Percentiles rank a stretch among this genome's conserved stretches.
Conservation (phyloP, 2,888 invertebrate genomes). For the Oeneis ivallda region DNA sequence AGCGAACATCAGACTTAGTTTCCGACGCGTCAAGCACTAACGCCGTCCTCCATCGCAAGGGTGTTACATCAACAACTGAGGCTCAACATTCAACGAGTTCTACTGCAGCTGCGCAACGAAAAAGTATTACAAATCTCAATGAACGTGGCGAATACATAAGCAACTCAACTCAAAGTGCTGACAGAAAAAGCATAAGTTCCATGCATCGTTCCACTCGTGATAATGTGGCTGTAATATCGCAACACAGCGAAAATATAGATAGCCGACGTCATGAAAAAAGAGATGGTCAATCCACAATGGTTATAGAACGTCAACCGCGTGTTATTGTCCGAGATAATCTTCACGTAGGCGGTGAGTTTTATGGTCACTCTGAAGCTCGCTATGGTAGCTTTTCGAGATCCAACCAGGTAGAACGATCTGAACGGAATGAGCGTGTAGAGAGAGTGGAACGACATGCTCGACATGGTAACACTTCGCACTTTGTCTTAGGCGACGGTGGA, state of each 20-base stretch:
- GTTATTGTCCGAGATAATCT: constrained; percentile 85
- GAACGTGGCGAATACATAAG: constrained; percentile 87
- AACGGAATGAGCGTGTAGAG: constrained; percentile 73
- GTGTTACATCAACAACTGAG: constrained; percentile 85
- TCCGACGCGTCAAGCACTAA: constrained; percentile 89
- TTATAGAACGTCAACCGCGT: constrained; percentile 83
- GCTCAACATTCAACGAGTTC: constrained; percentile 87
- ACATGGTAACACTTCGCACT: constrained; percentile 87
- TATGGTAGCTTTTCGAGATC: constrained; percentile 85
- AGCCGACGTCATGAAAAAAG: constrained; percentile 67
- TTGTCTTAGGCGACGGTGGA: constrained; percentile 86
- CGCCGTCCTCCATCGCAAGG: constrained; percentile 89
- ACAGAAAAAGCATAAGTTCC: constrained; percentile 89
- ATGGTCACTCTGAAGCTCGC: constrained; percentile 86
- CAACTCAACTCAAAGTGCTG: constrained; percentile 84
- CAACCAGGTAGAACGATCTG: constrained; percentile 66
- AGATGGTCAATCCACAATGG: constrained; percentile 79
- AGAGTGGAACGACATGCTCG: constrained; percentile 83
- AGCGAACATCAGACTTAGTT: constrained; percentile 88
- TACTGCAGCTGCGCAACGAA: constrained; percentile 89
- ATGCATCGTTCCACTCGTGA: constrained; percentile 87
- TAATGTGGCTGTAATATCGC: constrained; percentile 70
- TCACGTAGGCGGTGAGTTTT: constrained; percentile 87
- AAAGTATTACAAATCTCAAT: constrained; percentile 89
- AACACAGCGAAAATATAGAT: constrained; percentile 74